These are phyloP conservation scores for Streptopelia turtur DNA, from an alignment of 2,797 vertebrate species.

Conservation along the genomic window DNA sequence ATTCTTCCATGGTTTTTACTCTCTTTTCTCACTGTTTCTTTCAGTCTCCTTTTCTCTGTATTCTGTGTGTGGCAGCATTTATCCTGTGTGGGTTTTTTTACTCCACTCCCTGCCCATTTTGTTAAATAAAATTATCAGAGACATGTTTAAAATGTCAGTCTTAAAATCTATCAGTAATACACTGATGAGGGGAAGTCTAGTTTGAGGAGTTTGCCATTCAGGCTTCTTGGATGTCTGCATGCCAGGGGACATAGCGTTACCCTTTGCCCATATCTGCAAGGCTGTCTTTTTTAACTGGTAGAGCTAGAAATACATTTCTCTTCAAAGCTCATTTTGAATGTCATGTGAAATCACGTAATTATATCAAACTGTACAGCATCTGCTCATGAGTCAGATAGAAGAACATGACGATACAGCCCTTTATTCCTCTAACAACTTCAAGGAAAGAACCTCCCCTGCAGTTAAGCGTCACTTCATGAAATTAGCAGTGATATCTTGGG, in stretches of 20 bases:
- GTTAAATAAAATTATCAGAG: background rate
- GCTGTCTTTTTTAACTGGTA: background rate
- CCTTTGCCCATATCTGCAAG: rapidly evolving
- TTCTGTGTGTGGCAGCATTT: background rate
- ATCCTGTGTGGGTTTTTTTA: background rate
- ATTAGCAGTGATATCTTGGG: background rate
- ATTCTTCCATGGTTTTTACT: rapidly evolving
- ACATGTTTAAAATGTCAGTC: background rate
- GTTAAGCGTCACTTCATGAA: constrained; percentile 45
- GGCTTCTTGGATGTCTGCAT: background rate
- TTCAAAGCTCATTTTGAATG: constrained; percentile 38
- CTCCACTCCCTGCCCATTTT: background rate
- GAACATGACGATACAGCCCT: constrained; percentile 49
- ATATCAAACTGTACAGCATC: constrained; percentile 41
- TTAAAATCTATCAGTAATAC: background rate
- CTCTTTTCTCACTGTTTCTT: background rate
- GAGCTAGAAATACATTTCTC: background rate
- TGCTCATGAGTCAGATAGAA: constrained; percentile 51
- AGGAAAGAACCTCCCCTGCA: constrained; percentile 59
- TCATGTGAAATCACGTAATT: constrained; percentile 47
- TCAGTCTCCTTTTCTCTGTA: background rate
- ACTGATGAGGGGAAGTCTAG: background rate
- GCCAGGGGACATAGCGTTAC: background rate
- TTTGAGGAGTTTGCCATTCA: background rate
- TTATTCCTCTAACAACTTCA: constrained; percentile 22